Base-by-base conservation (phyloP, 1,140 invertebrate genomes). In the Oreohelix idahoensis region DNA sequence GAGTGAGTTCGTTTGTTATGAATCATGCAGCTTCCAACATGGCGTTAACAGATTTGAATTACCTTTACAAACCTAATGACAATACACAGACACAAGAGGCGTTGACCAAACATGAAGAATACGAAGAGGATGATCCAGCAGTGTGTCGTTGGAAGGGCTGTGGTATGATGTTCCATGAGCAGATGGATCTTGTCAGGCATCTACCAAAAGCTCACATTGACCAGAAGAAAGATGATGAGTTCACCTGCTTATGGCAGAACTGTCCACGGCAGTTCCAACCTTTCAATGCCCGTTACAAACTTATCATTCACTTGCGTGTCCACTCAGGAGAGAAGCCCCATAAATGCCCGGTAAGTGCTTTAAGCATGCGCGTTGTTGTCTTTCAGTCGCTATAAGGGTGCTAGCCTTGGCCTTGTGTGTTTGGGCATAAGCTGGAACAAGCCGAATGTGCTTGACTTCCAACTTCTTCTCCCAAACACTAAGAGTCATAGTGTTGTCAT, bases 271-370 rank as follows among this genome's bases (percentile, higher is more conserved):
- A 95, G 71, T 94, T 95, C 53, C 95, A 96, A 70, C 97, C 97
- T 0, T 99, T 99, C 93, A 99, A 99, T 92, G 98, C 98, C 0
- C 94, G 98, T 78, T 99, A 99, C 94, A 99, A 99, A 90, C 93
- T 99, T 11, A 94, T 99, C 15, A 98, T 98, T 83, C 98, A 99
- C 92, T 98, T 98, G 97, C 92, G 97, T 15, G 97, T 99, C 0
- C 98, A 99, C 90, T 97, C 96, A 58, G 97, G 97, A 26, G 97
- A 98, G 89, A 98, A 98, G 89, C 98, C 98, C 0, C 98, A 98
- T 92, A 96, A 97, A 93, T 99, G 98, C 92, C 96, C 96, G 92
- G 97, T 98, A 94, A 96, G 96, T 89, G 35, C 20, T 74, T 29
- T 58, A 5, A 23, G 17, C 20, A 58, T 23, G 17, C 20, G 2